Conservation (phyloP, 2,888 invertebrate species). For the Acleris sparsana region DNA sequence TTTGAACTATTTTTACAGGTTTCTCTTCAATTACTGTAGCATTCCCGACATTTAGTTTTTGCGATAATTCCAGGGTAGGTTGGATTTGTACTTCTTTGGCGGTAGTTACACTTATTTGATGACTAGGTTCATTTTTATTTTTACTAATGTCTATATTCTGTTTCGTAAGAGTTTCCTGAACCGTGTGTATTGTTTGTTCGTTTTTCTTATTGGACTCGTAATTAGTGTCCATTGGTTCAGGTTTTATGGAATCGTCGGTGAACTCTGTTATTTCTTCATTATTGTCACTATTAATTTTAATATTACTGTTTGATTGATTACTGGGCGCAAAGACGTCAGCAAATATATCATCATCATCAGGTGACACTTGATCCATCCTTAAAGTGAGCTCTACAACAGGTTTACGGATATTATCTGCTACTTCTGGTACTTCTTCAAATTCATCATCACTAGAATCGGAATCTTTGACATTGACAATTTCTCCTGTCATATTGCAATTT, state of each 20-base stretch:
- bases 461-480: conserved; percentile 36
- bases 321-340: conserved; percentile 85
- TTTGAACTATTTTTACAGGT: neutral
- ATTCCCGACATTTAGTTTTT: neutral
- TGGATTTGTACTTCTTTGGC: neutral
- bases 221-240: conserved; percentile 1
- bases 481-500: conserved; percentile 5
- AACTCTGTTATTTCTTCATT: neutral
- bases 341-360: conserved; percentile 86
- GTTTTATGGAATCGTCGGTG: neutral
- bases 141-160: neutral
- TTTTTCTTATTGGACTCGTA: neutral
- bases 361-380: conserved; percentile 56
- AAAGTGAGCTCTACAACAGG: conserved; percentile 76
- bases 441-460: conserved; percentile 75
- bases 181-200: neutral
- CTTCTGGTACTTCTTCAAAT: conserved; percentile 80
- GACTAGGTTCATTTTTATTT: neutral
- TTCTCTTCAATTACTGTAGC: neutral
- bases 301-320: conserved; percentile 2
- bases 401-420: conserved; percentile 54
- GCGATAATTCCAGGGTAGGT: neutral
- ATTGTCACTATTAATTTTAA: neutral
- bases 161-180: neutral
- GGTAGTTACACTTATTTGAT: neutral